Conservation (phyloP, 2,113 vertebrate species). For the Lichenostomus cassidix region DNA sequence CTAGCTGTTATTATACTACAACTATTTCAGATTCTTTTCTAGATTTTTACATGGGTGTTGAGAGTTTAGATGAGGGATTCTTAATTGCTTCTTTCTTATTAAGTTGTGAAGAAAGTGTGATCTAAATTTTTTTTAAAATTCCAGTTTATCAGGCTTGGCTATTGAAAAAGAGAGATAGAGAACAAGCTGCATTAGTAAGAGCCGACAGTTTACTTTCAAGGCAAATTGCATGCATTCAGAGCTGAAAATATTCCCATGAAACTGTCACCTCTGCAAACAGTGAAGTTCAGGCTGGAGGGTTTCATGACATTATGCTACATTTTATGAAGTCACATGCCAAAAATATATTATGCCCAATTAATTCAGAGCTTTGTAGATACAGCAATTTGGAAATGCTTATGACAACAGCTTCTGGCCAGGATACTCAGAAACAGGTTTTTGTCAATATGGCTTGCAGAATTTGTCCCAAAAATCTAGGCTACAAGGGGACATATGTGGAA, state of each 20-base stretch:
- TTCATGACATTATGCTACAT: constrained; percentile 26
- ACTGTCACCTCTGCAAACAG: constrained; percentile 33
- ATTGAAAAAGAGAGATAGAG: background rate
- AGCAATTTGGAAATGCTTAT: constrained; percentile 35
- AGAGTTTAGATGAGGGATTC: background rate
- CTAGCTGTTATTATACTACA: background rate
- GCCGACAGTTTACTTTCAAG: constrained; percentile 1
- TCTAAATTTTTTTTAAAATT: background rate
- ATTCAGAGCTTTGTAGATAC: constrained; percentile 37
- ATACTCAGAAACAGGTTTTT: background rate
- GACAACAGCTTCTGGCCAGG: constrained; percentile 22
- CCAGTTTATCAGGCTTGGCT: background rate
- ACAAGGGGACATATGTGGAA: background rate
- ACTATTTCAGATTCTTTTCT: background rate
- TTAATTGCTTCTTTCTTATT: background rate
- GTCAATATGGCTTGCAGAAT: constrained; percentile 1
- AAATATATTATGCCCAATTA: constrained; percentile 46
- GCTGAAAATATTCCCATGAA: background rate
- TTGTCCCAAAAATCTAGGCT: background rate
- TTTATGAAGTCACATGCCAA: constrained; percentile 35
- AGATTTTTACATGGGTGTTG: background rate
- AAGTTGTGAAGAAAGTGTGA: background rate
- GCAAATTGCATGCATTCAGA: background rate
- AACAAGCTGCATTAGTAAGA: background rate
- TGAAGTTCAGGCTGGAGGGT: constrained; percentile 26